Base-by-base conservation (phyloP, 2,113 vertebrate genomes). In the Sceloporus undulatus region DNA sequence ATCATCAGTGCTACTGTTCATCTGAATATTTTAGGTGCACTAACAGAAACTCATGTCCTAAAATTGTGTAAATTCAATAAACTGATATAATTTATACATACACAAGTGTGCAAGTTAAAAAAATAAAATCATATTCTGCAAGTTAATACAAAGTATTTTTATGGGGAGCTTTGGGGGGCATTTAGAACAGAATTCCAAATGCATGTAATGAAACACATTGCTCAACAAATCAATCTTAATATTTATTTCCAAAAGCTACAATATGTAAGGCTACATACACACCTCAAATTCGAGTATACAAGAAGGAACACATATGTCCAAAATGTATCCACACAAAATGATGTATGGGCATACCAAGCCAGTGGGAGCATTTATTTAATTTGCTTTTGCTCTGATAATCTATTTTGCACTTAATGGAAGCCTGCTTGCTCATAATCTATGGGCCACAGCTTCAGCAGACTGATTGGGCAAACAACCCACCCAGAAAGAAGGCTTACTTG, bases 401-500 rank as follows among this genome's bases (percentile, higher is more conserved):
- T 56, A 9, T 74, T 84, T 48, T 62, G 70, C 7, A 27, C 52
- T 85, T 75, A 85, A 75, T 54, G 23, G 5, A 40, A 59, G 11
- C 70, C n/a, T 27, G n/a, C 71, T 73, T 85, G n/a, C 71, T 75
- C 71, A 59, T 23, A 23, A 38, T 56, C 68, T 74, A 23, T 84
- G 68, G 34, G 52, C 54, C n/a, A 75, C 48, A 75, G 54, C n/a
- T 85, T 85, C 70, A 59, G 19, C n/a, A 59, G n/a, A 59, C 70
- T 34, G 19, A 73, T 85, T 52, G 59, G 83, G 83, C 71, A 75
- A 85, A 85, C 18, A 75, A 27, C 29, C 85, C 71, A 80, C 21
- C 76, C 71, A n/a, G 5, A 40, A 8, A 6, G 81, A 87, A 19
- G 2, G n/a, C 84, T 89, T 83, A 82, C 48, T 81, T 85, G 83